Conservation (phyloP, 2,888 invertebrate species). For the Caenorhabditis imperialis region DNA sequence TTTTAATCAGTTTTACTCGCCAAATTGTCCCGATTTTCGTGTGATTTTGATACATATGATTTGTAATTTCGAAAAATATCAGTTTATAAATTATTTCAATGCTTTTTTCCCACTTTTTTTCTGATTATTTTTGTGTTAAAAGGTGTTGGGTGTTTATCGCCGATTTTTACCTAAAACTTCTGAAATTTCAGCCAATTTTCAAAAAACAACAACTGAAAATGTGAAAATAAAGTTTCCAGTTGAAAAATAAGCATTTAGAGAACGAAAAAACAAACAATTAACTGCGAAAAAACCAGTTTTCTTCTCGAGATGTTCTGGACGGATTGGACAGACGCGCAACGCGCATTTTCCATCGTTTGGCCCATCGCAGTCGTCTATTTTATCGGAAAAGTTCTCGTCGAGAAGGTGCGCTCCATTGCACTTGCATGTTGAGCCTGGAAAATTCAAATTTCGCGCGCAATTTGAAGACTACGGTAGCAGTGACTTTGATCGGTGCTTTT, state of each 20-base stretch:
- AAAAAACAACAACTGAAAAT: conserved; percentile 65
- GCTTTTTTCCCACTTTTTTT: neutral
- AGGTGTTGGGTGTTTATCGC: too few species aligned
- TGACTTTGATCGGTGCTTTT: too few species aligned
- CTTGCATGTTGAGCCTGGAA: too few species aligned
- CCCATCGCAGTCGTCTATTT: conserved; percentile 21
- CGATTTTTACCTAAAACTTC: too few species aligned
- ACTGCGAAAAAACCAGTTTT: neutral
- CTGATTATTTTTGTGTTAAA: too few species aligned
- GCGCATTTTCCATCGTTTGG: conserved; percentile 41
- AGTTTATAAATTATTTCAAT: neutral
- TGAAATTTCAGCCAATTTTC: too few species aligned
- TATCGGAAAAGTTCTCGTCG: conserved; percentile 39
- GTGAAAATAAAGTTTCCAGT: conserved; percentile 31
- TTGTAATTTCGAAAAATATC: neutral
- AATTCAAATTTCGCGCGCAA: too few species aligned
- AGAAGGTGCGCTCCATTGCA: conserved; percentile 44
- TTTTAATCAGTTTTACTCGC: neutral
- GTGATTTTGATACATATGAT: neutral
- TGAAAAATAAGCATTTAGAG: conserved; percentile 14
- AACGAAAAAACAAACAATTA: too few species aligned
- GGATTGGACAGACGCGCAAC: conserved; percentile 20
- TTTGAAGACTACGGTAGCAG: too few species aligned
- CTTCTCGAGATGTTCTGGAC: conserved; percentile 19
- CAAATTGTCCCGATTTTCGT: neutral